phyloP scores from a whole-genome alignment of 2,888 invertebrate species.

The Torymus texanus region DNA sequence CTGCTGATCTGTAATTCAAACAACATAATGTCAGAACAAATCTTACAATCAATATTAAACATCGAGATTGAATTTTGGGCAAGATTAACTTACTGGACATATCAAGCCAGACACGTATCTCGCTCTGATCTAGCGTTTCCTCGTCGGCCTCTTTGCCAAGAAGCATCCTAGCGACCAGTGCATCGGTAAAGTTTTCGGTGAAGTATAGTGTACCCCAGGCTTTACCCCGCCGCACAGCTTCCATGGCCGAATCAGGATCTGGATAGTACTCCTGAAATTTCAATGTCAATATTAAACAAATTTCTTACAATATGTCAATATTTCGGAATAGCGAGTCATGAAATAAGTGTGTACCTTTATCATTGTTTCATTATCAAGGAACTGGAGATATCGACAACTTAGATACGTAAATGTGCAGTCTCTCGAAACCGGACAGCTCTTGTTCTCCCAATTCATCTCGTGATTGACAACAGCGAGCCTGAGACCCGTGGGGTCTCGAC shows the following conservation, averaged over 20 bases:
- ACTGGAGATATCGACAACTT: slow-evolving; percentile 87
- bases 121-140: slow-evolving; percentile 90
- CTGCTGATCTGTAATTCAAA: slow-evolving; percentile 84
- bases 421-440: slow-evolving; percentile 76
- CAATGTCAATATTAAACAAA: background rate
- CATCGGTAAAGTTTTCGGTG: slow-evolving; percentile 92
- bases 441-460: slow-evolving; percentile 78
- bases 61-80: too few relatives aligned
- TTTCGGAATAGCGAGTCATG: background rate
- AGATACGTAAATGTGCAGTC: slow-evolving; percentile 85
- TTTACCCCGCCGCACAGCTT: slow-evolving; percentile 85
- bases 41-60: too few relatives aligned
- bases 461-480: slow-evolving; percentile 87
- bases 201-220: slow-evolving; percentile 94
- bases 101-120: slow-evolving; percentile 92
- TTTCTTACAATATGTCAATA: background rate
- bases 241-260: slow-evolving; percentile 81
- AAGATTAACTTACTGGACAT: slow-evolving; percentile 85
- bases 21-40: background rate
- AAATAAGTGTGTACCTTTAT: slow-evolving; percentile 77
- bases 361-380: slow-evolving; percentile 85
- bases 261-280: slow-evolving; percentile 78
- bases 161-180: slow-evolving; percentile 87
- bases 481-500: slow-evolving; percentile 89
- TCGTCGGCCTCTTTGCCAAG: slow-evolving; percentile 89